Evolutionary conservation across 1,140 invertebrate genomes (phyloP).

Genomic region (Atopsyche davidsoni): DNA sequence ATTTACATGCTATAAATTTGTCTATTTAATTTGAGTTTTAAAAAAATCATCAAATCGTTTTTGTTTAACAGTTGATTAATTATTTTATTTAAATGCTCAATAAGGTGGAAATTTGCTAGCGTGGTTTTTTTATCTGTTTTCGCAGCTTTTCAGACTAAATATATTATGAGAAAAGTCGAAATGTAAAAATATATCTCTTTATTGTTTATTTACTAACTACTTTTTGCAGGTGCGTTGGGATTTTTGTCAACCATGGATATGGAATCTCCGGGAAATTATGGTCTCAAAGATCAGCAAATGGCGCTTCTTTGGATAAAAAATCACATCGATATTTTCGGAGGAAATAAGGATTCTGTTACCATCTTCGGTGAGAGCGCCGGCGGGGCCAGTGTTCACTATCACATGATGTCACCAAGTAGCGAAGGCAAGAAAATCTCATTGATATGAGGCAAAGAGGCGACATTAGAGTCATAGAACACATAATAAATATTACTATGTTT

Average conservation of each 20-base stretch:
- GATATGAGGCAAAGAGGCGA: background rate
- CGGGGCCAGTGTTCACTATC: constrained; percentile 43
- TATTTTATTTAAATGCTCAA: no score
- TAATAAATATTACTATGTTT: constrained; percentile 7
- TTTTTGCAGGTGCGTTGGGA: constrained; percentile 27
- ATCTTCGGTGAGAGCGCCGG: constrained; percentile 55
- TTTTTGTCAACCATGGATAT: constrained; percentile 39
- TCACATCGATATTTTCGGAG: constrained; percentile 37
- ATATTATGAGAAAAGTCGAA: no score
- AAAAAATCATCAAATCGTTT: no score
- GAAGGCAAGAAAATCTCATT: constrained; percentile 29
- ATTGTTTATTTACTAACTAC: no score
- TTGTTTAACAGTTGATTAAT: no score
- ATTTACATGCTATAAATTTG: no score
- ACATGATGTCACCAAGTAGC: constrained; percentile 41
- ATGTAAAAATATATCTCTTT: no score
- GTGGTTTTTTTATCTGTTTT: no score
- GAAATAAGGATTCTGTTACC: constrained; percentile 48
- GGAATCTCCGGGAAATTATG: constrained; percentile 50
- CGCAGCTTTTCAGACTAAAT: no score
- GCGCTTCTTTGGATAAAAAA: constrained; percentile 45
- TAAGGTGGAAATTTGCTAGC: no score
- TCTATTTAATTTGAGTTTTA: no score
- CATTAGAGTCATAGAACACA: background rate
- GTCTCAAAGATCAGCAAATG: constrained; percentile 51